These are phyloP conservation scores for Tympanoctomys barrerae DNA, from an alignment of 2,797 vertebrate species.

Conservation along the genomic window DNA sequence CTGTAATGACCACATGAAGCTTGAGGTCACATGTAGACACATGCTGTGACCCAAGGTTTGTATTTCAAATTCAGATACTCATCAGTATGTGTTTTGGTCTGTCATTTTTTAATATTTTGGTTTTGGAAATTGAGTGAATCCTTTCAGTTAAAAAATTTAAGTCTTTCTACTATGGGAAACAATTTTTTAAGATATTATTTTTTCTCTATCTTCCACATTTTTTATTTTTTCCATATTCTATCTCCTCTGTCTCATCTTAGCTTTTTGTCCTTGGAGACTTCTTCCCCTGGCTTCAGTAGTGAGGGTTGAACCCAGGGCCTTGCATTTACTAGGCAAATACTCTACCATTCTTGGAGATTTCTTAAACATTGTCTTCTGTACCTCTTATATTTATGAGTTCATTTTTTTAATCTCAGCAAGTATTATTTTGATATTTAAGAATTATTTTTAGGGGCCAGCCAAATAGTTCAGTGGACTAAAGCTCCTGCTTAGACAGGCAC, in stretches of 20 bases:
- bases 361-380: constrained; percentile 41
- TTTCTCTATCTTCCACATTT: background rate
- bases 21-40: background rate
- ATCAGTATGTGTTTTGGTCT: background rate
- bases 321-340: too few relatives aligned
- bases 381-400: constrained; percentile 15
- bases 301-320: too few relatives aligned
- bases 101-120: constrained; percentile 11
- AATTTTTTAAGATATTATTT: background rate
- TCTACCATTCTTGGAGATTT: background rate
- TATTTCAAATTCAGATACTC: background rate
- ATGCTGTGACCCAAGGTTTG: background rate
- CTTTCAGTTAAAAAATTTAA: background rate
- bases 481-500: too few relatives aligned
- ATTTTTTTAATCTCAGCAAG: constrained; percentile 40
- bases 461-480: too few relatives aligned
- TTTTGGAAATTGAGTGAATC: background rate
- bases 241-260: background rate
- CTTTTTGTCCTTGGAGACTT: constrained; percentile 30
- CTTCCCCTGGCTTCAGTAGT: too few relatives aligned
- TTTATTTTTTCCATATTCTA: constrained; percentile 32
- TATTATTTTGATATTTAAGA: constrained; percentile 1
- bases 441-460: background rate
- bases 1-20: background rate
- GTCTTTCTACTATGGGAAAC: background rate